Evolutionary conservation across 2,797 vertebrate genomes (phyloP).

Genomic region (Danio aesculapii): DNA sequence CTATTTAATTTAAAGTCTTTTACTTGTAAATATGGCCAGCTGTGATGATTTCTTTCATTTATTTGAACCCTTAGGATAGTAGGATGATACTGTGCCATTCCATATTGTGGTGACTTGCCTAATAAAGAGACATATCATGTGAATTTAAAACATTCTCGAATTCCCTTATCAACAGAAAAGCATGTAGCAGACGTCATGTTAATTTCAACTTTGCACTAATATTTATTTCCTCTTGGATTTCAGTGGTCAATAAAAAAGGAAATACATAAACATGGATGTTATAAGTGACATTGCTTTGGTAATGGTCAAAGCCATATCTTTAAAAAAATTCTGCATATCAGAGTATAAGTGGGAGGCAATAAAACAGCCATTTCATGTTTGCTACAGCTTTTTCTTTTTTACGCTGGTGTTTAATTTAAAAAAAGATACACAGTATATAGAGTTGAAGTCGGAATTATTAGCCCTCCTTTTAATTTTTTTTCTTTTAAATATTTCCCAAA

Average conservation of each 20-base stretch:
- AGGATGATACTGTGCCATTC: conserved; percentile 79
- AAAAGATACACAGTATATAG: not conserved
- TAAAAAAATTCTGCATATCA: not conserved
- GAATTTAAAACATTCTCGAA: conserved; percentile 23
- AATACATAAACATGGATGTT: not conserved
- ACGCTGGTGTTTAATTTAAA: not conserved
- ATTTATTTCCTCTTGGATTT: conserved; percentile 24
- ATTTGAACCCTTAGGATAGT: conserved; percentile 78
- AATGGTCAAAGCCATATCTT: conserved; percentile 1
- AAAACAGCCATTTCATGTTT: conserved; percentile 13
- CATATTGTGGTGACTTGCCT: conserved; percentile 83
- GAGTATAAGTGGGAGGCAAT: conserved; percentile 17
- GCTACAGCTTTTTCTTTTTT: conserved; percentile 5
- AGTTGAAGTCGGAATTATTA: no score
- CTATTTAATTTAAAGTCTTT: conserved; percentile 92
- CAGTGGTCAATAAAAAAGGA: not conserved
- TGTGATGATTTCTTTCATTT: conserved; percentile 82
- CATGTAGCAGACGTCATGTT: conserved; percentile 30
- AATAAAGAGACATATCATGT: conserved; percentile 75
- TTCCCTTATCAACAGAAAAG: not conserved
- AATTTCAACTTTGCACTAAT: conserved; percentile 32
- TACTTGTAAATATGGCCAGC: conserved; percentile 86
- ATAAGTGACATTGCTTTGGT: conserved; percentile 5
- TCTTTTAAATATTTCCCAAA: no score
- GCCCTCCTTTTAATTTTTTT: no score